Percentiles rank a stretch among this genome's conserved stretches.
Evolutionary conservation across 2,113 vertebrate species (phyloP).

Genomic region (Sigmodon hispidus): DNA sequence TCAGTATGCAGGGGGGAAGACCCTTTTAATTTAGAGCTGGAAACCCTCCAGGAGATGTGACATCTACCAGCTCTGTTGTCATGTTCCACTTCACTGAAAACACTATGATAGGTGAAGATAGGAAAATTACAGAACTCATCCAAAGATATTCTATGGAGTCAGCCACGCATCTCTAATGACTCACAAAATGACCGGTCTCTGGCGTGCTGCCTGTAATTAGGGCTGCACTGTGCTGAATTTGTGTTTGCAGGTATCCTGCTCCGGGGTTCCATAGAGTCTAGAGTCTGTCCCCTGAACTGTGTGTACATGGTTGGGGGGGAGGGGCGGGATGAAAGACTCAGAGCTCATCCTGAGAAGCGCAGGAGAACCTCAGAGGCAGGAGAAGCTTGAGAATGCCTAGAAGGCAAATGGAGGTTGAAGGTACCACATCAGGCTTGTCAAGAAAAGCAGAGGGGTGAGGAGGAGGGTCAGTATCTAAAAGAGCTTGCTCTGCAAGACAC

Average conservation of each 20-base stretch:
- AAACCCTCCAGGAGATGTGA: conserved; percentile 51
- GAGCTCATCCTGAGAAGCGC: not conserved
- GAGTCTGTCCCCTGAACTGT: not conserved
- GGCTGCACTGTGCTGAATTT: not conserved
- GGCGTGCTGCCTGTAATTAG: conserved; percentile 62
- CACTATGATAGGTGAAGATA: conserved; percentile 50
- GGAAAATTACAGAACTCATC: conserved; percentile 59
- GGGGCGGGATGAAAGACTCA: not conserved
- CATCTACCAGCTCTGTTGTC: conserved; percentile 29
- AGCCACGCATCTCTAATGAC: conserved; percentile 59
- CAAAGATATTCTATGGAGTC: not conserved
- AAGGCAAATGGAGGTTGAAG: not conserved
- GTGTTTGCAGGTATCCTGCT: fast-evolving
- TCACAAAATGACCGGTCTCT: not conserved
- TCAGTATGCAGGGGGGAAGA: not conserved
- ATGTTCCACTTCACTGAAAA: conserved; percentile 58
- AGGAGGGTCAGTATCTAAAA: not conserved
- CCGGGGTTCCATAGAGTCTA: not conserved
- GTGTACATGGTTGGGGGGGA: fast-evolving
- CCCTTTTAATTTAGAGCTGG: conserved; percentile 32
- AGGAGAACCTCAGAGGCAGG: not conserved
- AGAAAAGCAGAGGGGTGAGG: not conserved
- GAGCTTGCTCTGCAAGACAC: not conserved
- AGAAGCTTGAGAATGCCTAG: not conserved
- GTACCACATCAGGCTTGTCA: not conserved